phyloP scores from a whole-genome alignment of 2,888 invertebrate genomes.

The Leptinotarsa haldemani region DNA sequence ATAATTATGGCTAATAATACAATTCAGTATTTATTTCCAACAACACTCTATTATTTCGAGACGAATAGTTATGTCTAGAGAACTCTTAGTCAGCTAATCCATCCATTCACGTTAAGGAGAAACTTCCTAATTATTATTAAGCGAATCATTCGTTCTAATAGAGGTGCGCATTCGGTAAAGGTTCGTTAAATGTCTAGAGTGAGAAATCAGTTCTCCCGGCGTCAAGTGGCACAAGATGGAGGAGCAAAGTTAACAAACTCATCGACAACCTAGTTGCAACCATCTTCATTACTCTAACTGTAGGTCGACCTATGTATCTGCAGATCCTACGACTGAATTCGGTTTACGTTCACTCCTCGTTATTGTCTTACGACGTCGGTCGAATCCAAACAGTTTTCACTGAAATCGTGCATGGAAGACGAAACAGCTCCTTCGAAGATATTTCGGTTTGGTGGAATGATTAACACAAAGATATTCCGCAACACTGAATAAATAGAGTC shows the following conservation, averaged over 20 bases:
- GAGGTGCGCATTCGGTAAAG: slow-evolving; percentile 32
- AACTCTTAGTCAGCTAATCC: slow-evolving; percentile 2
- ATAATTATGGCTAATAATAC: neutral
- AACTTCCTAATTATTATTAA: slow-evolving; percentile 39
- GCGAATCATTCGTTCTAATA: slow-evolving; percentile 38
- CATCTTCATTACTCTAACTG: slow-evolving; percentile 24
- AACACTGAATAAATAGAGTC: too few relatives aligned
- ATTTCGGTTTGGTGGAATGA: neutral
- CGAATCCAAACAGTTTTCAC: neutral
- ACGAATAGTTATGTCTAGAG: neutral
- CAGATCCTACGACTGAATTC: slow-evolving; percentile 23
- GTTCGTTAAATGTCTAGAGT: slow-evolving; percentile 31
- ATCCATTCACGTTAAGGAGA: slow-evolving; percentile 23
- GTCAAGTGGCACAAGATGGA: slow-evolving; percentile 46
- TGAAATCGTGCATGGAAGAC: neutral
- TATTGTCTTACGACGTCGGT: slow-evolving; percentile 28
- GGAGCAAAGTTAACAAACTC: slow-evolving; percentile 48
- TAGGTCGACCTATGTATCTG: slow-evolving; percentile 30
- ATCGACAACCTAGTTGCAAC: slow-evolving; percentile 39
- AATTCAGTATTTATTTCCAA: neutral
- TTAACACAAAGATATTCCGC: neutral
- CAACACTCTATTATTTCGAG: neutral
- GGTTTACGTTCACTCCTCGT: slow-evolving; percentile 29
- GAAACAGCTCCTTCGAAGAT: neutral
- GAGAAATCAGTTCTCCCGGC: slow-evolving; percentile 24